Percentiles rank a stretch among this genome's conserved stretches.
phyloP scores from a whole-genome alignment of 2,113 vertebrate genomes.

The Vidua chalybeata region DNA sequence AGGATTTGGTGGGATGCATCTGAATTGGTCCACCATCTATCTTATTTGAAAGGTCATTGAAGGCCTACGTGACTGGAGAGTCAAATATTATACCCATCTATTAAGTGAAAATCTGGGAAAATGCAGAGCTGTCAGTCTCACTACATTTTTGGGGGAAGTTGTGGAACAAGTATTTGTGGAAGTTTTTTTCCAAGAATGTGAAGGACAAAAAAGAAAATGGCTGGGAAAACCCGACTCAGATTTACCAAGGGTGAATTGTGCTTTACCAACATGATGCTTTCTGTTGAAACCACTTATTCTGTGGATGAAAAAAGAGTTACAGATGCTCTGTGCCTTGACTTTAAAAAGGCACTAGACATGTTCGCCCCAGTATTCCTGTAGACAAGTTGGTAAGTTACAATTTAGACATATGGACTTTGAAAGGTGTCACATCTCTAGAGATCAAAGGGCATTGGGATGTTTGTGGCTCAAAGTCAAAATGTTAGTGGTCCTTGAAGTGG shows the following conservation, averaged over 20 bases:
- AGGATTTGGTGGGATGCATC: not conserved
- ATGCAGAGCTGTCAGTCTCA: not conserved
- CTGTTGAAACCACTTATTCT: not conserved
- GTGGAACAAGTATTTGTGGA: not conserved
- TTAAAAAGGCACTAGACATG: not conserved
- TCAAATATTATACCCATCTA: not conserved
- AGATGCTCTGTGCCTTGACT: not conserved
- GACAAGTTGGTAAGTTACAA: not conserved
- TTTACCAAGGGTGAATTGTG: not conserved
- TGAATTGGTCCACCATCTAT: not conserved
- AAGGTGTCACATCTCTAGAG: not conserved
- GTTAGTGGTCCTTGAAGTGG: not conserved
- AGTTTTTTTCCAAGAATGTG: not conserved
- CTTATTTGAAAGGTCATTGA: not conserved
- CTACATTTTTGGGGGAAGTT: not conserved
- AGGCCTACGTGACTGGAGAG: not conserved
- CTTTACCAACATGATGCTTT: not conserved
- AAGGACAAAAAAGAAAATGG: not conserved
- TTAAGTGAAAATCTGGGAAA: not conserved
- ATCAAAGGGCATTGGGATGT: not conserved
- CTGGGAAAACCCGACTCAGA: not conserved
- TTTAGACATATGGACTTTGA: rapidly evolving
- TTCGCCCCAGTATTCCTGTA: not conserved
- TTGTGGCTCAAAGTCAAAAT: not conserved
- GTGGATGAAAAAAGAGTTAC: not conserved